A percentile compares a stretch with the other conserved stretches of the same genome.
phyloP scores from a whole-genome alignment of 1,140 invertebrate genomes.

The Nomia melanderi region DNA sequence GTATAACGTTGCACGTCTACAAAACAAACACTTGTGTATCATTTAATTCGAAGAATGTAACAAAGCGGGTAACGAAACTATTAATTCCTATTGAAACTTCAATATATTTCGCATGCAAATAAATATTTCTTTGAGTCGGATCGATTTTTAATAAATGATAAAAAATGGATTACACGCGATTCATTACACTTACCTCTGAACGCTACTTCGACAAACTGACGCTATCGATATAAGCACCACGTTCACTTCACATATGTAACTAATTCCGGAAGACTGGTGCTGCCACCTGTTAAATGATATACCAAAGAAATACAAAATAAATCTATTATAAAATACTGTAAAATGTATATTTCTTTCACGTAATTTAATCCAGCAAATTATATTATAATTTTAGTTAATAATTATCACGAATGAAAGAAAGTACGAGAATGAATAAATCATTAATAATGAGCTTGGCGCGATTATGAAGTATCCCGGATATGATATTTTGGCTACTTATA shows the following conservation, averaged over 20 bases:
- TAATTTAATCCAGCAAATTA: background rate
- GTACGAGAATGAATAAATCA: background rate
- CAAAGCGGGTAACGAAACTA: constrained; percentile 11
- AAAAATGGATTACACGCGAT: constrained; percentile 33
- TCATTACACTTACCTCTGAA: constrained; percentile 36
- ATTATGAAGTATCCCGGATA: background rate
- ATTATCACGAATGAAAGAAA: background rate
- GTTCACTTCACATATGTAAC: background rate
- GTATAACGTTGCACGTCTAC: background rate
- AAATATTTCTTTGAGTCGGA: constrained; percentile 11
- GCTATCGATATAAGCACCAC: background rate
- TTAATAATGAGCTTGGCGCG: background rate
- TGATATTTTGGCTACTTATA: background rate
- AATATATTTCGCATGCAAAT: background rate
- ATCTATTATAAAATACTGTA: background rate
- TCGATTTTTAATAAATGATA: constrained; percentile 19
- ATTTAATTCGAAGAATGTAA: background rate
- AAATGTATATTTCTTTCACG: background rate
- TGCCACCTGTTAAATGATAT: constrained; percentile 7
- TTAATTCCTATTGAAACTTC: background rate
- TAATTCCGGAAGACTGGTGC: constrained; percentile 30
- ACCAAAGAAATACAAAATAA: background rate
- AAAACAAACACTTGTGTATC: constrained; percentile 9
- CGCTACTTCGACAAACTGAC: constrained; percentile 24
- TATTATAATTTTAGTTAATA: background rate